phyloP scores from a whole-genome alignment of 2,888 invertebrate genomes.

The Erpobdella octoculata region DNA sequence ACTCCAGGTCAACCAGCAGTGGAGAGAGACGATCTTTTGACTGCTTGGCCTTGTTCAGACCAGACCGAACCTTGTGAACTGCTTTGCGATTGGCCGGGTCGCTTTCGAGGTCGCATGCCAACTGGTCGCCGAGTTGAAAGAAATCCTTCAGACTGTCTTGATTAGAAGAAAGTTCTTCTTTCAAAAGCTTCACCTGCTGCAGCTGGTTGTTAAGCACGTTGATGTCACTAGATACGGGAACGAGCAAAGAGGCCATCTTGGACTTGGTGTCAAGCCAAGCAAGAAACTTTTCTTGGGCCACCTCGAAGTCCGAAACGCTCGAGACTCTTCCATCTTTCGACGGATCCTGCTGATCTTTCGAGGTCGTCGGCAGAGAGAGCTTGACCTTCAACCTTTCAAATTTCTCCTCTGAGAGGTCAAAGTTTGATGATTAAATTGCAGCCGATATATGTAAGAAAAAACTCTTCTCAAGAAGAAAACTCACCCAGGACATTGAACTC shows the following conservation, averaged over 20 bases:
- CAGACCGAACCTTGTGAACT: not conserved
- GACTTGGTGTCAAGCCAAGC: slow-evolving; percentile 87
- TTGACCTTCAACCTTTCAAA: not conserved
- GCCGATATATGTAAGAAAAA: too few species aligned
- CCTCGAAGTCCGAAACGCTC: slow-evolving; percentile 82
- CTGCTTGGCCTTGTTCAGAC: not conserved
- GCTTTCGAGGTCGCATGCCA: slow-evolving; percentile 9
- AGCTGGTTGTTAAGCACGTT: slow-evolving; percentile 90
- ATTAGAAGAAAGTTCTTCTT: slow-evolving; percentile 87
- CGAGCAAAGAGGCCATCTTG: slow-evolving; percentile 86
- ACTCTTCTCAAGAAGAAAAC: too few species aligned
- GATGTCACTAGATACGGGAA: slow-evolving; percentile 90
- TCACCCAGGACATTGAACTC: not conserved
- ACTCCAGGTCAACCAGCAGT: not conserved
- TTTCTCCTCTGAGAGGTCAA: not conserved
- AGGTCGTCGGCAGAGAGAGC: not conserved
- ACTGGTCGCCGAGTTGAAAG: slow-evolving; percentile 71
- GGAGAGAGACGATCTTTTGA: not conserved
- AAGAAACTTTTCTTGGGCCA: slow-evolving; percentile 71
- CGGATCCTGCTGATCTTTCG: slow-evolving; percentile 20
- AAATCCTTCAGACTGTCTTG: slow-evolving; percentile 80
- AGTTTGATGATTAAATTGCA: not conserved
- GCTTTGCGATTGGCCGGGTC: not conserved
- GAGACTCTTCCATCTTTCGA: slow-evolving; percentile 57
- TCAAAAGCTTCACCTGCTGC: slow-evolving; percentile 75